These are phyloP conservation scores for Drosophila vallismaia DNA, from an alignment of 2,888 invertebrate genomes.

Conservation along the genomic window DNA sequence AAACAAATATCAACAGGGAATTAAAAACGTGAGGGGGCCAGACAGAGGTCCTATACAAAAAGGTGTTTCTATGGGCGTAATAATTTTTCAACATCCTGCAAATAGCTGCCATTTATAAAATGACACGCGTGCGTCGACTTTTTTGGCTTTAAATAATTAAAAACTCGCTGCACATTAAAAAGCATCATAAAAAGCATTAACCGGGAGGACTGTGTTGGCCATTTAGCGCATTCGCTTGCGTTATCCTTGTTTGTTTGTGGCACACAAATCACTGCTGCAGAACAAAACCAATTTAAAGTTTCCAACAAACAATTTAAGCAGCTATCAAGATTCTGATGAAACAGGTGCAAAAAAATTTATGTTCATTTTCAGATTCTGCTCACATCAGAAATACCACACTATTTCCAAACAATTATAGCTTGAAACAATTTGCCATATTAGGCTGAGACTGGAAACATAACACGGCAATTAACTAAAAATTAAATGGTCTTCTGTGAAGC, in stretches of 20 bases:
- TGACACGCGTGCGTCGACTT: conserved; percentile 34
- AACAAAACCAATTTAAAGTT: conserved; percentile 42
- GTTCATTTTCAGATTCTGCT: conserved; percentile 3
- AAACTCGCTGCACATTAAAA: conserved; percentile 36
- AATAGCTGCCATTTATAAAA: conserved; percentile 51
- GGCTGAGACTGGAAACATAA: background rate
- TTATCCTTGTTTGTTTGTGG: conserved; percentile 23
- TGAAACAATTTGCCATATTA: background rate
- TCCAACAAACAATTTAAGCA: conserved; percentile 41
- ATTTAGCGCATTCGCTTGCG: conserved; percentile 6
- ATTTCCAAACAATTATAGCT: background rate
- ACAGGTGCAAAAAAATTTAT: conserved; percentile 27
- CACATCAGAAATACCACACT: background rate
- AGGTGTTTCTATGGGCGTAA: conserved; percentile 42
- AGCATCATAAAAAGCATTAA: conserved; percentile 43
- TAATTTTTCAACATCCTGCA: conserved; percentile 33
- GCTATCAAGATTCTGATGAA: conserved; percentile 48
- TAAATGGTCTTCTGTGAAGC: background rate
- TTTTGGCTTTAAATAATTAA: conserved; percentile 48
- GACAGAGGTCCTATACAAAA: conserved; percentile 2
- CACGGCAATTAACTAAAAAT: background rate
- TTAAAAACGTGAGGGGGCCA: conserved; percentile 58
- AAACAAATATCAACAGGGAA: conserved; percentile 61
- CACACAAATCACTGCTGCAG: conserved; percentile 40
- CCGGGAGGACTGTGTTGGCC: conserved; percentile 17